phyloP scores from a whole-genome alignment of 2,797 vertebrate genomes.

The Tamandua tetradactyla region DNA sequence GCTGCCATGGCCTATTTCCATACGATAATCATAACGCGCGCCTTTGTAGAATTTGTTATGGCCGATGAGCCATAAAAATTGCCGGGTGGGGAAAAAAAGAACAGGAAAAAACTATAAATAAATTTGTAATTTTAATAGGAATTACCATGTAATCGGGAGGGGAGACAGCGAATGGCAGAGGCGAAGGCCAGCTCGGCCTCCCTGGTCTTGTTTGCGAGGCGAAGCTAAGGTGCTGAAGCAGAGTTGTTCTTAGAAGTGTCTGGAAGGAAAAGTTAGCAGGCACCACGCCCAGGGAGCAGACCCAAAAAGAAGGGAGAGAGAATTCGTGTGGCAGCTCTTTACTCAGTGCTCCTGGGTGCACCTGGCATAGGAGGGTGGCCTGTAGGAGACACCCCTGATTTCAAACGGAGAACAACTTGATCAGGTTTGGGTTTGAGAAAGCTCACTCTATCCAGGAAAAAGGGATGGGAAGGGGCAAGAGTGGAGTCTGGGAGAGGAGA shows the following conservation, averaged over 20 bases:
- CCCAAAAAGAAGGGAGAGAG: background rate
- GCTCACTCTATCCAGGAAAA: background rate
- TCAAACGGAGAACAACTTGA: background rate
- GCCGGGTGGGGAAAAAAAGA: constrained; percentile 17
- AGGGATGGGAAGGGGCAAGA: background rate
- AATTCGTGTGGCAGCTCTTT: background rate
- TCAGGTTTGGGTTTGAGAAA: background rate
- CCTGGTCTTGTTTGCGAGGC: background rate
- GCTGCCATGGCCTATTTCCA: constrained; percentile 76
- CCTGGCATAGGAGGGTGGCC: accelerated
- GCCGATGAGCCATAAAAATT: constrained; percentile 79
- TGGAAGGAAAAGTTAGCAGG: background rate
- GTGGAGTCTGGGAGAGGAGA: no score
- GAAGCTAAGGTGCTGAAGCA: accelerated
- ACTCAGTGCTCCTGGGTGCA: accelerated
- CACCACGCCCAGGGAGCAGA: background rate
- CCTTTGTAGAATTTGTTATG: constrained; percentile 80
- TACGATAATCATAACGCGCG: constrained; percentile 74
- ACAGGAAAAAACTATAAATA: constrained; percentile 79
- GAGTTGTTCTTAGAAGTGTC: accelerated
- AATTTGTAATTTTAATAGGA: constrained; percentile 82
- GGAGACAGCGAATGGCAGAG: constrained; percentile 41
- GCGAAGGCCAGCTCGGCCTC: constrained; percentile 32
- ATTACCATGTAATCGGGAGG: constrained; percentile 82
- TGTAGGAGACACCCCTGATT: no score